Base-by-base conservation (phyloP, 2,888 invertebrate genomes). In the Pachycephus smyrnensis region DNA sequence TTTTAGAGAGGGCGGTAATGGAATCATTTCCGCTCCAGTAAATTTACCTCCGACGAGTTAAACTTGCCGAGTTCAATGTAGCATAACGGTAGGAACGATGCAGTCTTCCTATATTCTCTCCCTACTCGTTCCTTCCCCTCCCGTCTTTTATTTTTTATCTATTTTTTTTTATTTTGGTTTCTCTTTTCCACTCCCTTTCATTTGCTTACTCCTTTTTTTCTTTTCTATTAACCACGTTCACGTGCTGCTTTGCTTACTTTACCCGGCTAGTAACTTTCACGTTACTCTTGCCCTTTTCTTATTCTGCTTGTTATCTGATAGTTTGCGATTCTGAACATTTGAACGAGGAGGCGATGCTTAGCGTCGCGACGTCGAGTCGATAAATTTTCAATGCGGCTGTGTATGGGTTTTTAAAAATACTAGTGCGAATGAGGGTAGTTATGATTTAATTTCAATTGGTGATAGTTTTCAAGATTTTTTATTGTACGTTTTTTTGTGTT, bases 21-120 rank as follows among this genome's bases (percentile, higher is more conserved):
- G 80, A 80, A 83, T 83, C 75, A 83, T 81, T 81, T 81, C 81
- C 82, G 79, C 77, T 36, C 77, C 80, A 80, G 80, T 82, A 82
- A 82, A 81, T 83, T 78, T 77, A 68, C 79, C 80, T 73, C 69
- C 74, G 73, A 80, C 77, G 79, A 77, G 79, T 71, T 80, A 80
- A 80, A 82, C 77, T 82, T 78, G 78, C 76, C 78, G 76, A 80
- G 80, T 82, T 82, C 79, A 81, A 82, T 83, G 82, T 80, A 78
- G 79, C 80, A 80, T 79, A 78, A 80, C 80, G 81, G 73, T 71
- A 23, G 75, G 36, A 79, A 77, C 76, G 80, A 78, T 73, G 77
- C 68, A 69, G 68, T 76, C 55, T 55, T 55, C 55, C 55, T 55
- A 55, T 55, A 23, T 55, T 55, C 9, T 55, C 55, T 23, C 23